phyloP scores from a whole-genome alignment of 2,888 invertebrate genomes.

The Drosophila recens region DNA sequence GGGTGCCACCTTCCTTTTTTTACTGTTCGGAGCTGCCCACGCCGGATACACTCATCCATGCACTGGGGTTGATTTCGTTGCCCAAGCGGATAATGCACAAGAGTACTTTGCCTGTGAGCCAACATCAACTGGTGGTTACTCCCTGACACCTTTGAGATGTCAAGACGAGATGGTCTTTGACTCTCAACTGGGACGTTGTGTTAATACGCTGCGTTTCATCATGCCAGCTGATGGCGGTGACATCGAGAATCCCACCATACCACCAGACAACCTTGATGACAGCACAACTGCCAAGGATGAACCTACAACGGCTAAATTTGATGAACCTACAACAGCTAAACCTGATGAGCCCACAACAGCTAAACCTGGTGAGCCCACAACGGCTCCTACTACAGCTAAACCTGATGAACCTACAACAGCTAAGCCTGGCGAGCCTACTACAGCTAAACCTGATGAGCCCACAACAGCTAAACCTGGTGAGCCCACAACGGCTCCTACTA shows the following conservation, averaged over 20 bases:
- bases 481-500: neutral
- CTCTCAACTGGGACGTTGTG: slow-evolving; percentile 48
- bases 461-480: neutral
- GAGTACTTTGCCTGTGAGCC: slow-evolving; percentile 64
- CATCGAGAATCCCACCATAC: slow-evolving; percentile 65
- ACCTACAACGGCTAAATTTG: slow-evolving; percentile 2
- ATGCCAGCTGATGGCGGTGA: slow-evolving; percentile 53
- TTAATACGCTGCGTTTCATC: slow-evolving; percentile 2
- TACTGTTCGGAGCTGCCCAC: slow-evolving; percentile 34
- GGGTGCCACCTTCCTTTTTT: slow-evolving; percentile 19
- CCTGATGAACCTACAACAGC: slow-evolving; percentile 7
- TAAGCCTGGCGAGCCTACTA: neutral
- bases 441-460: neutral
- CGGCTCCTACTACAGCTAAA: neutral
- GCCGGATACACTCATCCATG: slow-evolving; percentile 46
- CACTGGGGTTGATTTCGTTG: slow-evolving; percentile 51
- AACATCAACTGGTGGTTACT: slow-evolving; percentile 51
- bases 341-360: neutral
- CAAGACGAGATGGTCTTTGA: slow-evolving; percentile 54
- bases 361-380: neutral
- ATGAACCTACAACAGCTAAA: neutral
- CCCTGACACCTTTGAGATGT: slow-evolving; percentile 55
- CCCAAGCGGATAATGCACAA: slow-evolving; percentile 53
- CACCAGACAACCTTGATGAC: slow-evolving; percentile 42
- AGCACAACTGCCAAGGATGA: neutral